A percentile compares a stretch with the other conserved stretches of the same genome.
phyloP scores from a whole-genome alignment of 1,140 invertebrate species.

The Aradophagus sp. region DNA sequence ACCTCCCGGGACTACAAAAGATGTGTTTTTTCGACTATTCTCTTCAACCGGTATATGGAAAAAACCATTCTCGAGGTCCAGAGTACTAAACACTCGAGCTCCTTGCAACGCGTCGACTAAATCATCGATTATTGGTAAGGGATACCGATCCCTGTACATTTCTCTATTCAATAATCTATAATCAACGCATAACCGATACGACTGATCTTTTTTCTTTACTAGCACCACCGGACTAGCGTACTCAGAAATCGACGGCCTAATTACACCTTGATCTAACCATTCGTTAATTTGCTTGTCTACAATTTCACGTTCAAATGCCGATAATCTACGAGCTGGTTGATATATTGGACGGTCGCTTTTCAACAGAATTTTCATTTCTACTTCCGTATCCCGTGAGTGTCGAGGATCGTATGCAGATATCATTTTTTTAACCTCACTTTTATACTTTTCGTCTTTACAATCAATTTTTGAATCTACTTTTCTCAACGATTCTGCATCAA shows the following conservation, averaged over 20 bases:
- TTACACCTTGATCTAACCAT: neutral
- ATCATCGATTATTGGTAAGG: neutral
- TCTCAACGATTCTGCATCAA: too few relatives aligned
- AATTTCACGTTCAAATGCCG: neutral
- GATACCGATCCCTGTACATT: neutral
- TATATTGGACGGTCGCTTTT: neutral
- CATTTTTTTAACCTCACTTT: too few relatives aligned
- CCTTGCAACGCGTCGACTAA: neutral
- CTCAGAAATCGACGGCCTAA: neutral
- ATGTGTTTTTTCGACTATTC: neutral
- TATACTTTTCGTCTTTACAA: too few relatives aligned
- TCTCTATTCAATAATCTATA: neutral
- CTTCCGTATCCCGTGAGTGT: neutral
- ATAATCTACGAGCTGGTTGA: neutral
- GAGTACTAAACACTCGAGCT: neutral
- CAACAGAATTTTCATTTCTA: neutral
- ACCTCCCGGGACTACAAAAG: neutral
- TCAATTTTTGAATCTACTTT: too few relatives aligned
- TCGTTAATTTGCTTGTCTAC: neutral
- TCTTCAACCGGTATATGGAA: slow-evolving; percentile 1
- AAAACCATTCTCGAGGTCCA: neutral
- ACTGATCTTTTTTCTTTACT: neutral
- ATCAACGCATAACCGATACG: neutral
- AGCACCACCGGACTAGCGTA: neutral
- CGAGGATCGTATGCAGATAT: too few relatives aligned